Percentiles rank a stretch among this genome's conserved stretches.
Conservation (phyloP, 2,888 invertebrate genomes). For the Sminthurides aquaticus region DNA sequence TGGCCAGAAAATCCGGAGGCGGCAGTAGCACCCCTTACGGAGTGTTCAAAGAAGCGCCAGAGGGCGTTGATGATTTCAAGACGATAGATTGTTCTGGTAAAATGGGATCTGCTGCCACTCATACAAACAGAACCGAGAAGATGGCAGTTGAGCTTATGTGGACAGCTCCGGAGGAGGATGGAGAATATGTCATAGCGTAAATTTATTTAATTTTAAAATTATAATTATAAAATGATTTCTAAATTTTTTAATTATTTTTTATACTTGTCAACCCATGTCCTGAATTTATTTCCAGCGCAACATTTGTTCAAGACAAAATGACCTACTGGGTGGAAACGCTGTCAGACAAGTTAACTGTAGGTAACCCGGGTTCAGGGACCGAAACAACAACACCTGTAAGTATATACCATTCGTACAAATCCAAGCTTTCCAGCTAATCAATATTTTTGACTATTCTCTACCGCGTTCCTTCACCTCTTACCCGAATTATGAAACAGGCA, state of each 20-base stretch:
- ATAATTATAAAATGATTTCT: neutral
- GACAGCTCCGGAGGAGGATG: slow-evolving; percentile 21
- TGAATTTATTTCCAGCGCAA: neutral
- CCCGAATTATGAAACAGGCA: neutral
- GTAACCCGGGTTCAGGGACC: neutral
- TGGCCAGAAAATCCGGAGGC: slow-evolving; percentile 19
- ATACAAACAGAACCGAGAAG: slow-evolving; percentile 8
- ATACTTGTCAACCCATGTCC: neutral
- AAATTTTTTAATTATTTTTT: no score
- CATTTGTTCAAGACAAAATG: neutral
- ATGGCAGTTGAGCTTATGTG: slow-evolving; percentile 12
- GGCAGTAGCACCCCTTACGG: slow-evolving; percentile 40
- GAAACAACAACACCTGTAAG: neutral
- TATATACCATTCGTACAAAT: no score
- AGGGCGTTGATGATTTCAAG: neutral
- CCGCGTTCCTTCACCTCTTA: no score
- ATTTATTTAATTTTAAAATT: slow-evolving; percentile 2
- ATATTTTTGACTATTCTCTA: no score
- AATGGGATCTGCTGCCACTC: slow-evolving; percentile 49
- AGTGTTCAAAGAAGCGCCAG: slow-evolving; percentile 45
- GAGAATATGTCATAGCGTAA: slow-evolving; percentile 22
- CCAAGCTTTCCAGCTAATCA: no score
- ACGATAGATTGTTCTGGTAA: slow-evolving; percentile 17
- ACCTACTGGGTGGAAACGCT: neutral
- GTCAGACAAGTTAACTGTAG: neutral